Conservation (phyloP, 2,113 vertebrate genomes). For the Martes martes region DNA sequence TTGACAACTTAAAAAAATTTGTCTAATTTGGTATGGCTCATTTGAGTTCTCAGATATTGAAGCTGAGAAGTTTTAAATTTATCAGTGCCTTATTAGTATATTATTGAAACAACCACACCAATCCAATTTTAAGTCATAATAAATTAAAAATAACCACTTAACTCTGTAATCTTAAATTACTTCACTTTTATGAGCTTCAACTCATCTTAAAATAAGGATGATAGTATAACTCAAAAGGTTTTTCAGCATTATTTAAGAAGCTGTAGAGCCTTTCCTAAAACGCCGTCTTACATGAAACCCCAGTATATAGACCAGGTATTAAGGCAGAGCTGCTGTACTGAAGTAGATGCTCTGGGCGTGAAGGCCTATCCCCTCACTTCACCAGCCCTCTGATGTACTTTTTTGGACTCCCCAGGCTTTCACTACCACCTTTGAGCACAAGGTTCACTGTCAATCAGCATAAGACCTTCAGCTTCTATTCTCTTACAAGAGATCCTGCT, state of each 20-base stretch:
- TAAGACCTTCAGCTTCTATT: neutral
- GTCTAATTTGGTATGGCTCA: neutral
- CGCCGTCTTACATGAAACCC: neutral
- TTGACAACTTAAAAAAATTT: neutral
- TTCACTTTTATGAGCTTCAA: constrained; percentile 7
- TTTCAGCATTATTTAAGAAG: neutral
- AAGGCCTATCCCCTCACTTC: neutral
- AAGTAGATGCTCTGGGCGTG: neutral
- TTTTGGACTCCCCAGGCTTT: neutral
- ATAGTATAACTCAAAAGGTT: neutral
- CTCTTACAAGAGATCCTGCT: neutral
- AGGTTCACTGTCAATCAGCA: neutral
- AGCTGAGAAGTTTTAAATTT: constrained; percentile 14
- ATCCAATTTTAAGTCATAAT: neutral
- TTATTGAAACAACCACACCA: constrained; percentile 21
- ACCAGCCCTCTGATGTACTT: neutral
- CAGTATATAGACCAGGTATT: neutral
- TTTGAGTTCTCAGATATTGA: neutral
- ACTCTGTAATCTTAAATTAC: neutral
- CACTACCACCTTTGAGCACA: neutral
- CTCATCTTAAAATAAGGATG: neutral
- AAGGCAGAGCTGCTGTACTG: neutral
- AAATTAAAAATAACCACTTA: constrained; percentile 1
- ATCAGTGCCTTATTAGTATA: neutral
- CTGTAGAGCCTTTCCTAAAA: neutral